A percentile compares a stretch with the other conserved stretches of the same genome.
Conservation (phyloP, 2,113 vertebrate species). For the Elanoides forficatus region DNA sequence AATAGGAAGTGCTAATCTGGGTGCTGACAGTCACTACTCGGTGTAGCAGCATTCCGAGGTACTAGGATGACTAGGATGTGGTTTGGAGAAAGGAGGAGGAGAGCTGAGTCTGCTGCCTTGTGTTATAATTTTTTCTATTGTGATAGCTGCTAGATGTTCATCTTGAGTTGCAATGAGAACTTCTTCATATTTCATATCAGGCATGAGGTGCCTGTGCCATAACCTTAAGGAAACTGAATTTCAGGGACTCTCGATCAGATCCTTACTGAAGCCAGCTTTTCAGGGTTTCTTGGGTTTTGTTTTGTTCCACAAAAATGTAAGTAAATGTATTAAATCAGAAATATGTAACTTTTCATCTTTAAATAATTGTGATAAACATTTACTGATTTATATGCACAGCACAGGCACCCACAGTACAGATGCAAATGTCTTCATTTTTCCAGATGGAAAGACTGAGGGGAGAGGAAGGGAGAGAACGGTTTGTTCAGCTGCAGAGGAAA, state of each 20-base stretch:
- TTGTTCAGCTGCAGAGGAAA: constrained; percentile 35
- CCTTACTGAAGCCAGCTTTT: neutral
- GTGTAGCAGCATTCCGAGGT: neutral
- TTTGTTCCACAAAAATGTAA: neutral
- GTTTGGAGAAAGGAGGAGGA: neutral
- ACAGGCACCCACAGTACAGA: neutral
- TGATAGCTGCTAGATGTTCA: neutral
- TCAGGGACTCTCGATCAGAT: neutral
- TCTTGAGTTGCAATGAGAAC: neutral
- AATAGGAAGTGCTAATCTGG: accelerated
- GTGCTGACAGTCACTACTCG: neutral
- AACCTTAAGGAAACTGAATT: neutral
- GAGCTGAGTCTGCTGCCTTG: neutral
- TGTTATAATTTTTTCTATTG: neutral
- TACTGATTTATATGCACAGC: neutral
- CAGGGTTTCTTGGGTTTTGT: neutral
- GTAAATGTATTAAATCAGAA: neutral
- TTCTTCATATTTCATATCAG: neutral
- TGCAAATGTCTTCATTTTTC: constrained; percentile 27
- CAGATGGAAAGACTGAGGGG: constrained; percentile 21
- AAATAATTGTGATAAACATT: neutral
- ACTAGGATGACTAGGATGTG: neutral
- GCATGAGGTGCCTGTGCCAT: neutral
- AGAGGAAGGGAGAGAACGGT: neutral
- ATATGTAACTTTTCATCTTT: neutral